phyloP scores from a whole-genome alignment of 2,888 invertebrate species.

The Girardia tigrina region DNA sequence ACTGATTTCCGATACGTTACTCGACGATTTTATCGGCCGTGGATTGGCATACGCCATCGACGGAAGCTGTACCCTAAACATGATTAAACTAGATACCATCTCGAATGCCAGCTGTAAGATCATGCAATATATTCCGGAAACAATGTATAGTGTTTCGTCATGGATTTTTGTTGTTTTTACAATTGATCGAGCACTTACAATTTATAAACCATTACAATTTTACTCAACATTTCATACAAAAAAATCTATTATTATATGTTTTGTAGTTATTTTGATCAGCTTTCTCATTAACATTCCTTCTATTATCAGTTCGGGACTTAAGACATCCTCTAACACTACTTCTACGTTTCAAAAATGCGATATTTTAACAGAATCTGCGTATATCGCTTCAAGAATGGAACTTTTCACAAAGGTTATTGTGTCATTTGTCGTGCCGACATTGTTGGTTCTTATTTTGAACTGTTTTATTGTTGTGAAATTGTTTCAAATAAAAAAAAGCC shows the following conservation, averaged over 20 bases:
- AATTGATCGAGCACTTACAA: conserved; percentile 35
- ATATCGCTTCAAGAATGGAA: conserved; percentile 8
- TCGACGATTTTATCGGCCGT: conserved; percentile 37
- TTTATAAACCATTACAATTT: conserved; percentile 33
- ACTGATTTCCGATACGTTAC: conserved; percentile 35
- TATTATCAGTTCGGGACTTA: conserved; percentile 15
- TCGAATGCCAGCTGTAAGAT: conserved; percentile 35
- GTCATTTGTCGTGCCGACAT: conserved; percentile 30
- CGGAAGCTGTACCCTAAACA: neutral
- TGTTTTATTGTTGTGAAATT: conserved; percentile 24
- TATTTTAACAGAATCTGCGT: neutral
- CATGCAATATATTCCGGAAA: conserved; percentile 37
- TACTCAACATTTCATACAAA: conserved; percentile 29
- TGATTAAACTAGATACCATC: conserved; percentile 31
- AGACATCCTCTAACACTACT: neutral
- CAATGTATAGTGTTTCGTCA: conserved; percentile 33
- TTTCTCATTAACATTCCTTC: conserved; percentile 32
- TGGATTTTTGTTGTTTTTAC: conserved; percentile 34
- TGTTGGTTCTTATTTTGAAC: conserved; percentile 28
- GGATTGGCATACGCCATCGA: conserved; percentile 31
- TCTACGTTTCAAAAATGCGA: conserved; percentile 10
- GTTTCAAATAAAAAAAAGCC: conserved; percentile 12
- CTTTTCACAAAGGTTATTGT: conserved; percentile 30
- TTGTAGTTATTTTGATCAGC: neutral
- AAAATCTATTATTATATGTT: conserved; percentile 21